A percentile compares a stretch with the other conserved stretches of the same genome.
These are phyloP conservation scores for Labeo rohita DNA, from an alignment of 2,113 vertebrate species.

Conservation along the genomic window DNA sequence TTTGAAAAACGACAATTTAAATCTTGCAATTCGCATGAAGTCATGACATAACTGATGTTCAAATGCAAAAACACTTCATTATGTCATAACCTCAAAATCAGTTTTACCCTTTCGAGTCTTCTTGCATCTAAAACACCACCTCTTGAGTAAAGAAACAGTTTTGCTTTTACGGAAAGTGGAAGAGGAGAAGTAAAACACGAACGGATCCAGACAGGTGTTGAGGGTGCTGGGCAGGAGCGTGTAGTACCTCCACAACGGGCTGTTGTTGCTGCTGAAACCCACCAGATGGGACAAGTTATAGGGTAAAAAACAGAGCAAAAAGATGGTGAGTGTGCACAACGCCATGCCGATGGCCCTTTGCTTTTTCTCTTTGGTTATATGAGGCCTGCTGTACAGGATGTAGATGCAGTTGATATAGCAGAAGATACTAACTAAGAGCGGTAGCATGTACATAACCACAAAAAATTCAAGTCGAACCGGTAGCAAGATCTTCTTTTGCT, in stretches of 20 bases:
- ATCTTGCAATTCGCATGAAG: not conserved
- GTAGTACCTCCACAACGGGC: constrained; percentile 73
- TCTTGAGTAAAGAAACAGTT: constrained; percentile 40
- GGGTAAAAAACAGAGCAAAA: constrained; percentile 79
- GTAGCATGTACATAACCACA: constrained; percentile 73
- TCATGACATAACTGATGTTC: not conserved
- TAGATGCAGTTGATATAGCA: constrained; percentile 70
- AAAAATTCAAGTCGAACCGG: constrained; percentile 75
- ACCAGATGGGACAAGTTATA: constrained; percentile 78
- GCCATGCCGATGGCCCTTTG: constrained; percentile 76
- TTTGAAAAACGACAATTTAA: not conserved
- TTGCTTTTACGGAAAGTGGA: constrained; percentile 58
- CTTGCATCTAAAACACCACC: not conserved
- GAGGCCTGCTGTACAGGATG: constrained; percentile 64
- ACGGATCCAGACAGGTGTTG: constrained; percentile 81
- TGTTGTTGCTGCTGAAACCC: constrained; percentile 68
- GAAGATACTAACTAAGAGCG: constrained; percentile 70
- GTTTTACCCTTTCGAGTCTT: not conserved
- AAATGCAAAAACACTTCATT: not conserved
- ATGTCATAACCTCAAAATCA: not conserved
- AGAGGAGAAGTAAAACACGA: constrained; percentile 74
- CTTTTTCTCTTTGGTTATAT: constrained; percentile 66
- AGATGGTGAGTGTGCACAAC: constrained; percentile 75
- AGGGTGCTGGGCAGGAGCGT: constrained; percentile 74
- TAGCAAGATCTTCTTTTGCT: constrained; percentile 72